phyloP scores from a whole-genome alignment of 1,140 invertebrate genomes.

The Coboldia fuscipes region DNA sequence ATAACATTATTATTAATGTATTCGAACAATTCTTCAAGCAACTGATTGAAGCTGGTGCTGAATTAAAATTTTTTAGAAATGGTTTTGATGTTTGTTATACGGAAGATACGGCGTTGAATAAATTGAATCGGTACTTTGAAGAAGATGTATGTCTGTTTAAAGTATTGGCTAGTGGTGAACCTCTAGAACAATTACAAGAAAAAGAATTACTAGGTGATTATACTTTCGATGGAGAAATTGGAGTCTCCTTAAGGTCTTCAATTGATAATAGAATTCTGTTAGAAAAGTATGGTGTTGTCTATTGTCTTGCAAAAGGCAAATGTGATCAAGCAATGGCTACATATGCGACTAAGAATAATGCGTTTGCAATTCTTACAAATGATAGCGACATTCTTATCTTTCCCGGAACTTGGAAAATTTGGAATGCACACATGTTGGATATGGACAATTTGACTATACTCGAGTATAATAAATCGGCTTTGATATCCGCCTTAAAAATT shows the following conservation, averaged over 20 bases:
- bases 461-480: no score
- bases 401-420: background rate
- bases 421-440: no score
- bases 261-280: background rate
- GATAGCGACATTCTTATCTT: slow-evolving; percentile 1
- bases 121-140: background rate
- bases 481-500: no score
- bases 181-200: background rate
- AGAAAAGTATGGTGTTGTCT: background rate
- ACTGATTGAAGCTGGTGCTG: no score
- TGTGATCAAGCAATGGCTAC: slow-evolving; percentile 1
- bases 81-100: no score
- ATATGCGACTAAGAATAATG: background rate
- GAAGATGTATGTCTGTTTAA: background rate
- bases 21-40: no score
- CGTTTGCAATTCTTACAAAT: background rate
- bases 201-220: background rate
- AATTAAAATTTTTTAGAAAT: no score
- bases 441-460: no score
- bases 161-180: background rate
- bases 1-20: background rate
- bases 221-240: background rate
- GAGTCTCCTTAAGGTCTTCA: background rate
- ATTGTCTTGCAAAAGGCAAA: background rate
- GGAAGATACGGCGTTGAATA: no score